Conservation (phyloP, 2,797 vertebrate genomes). For the Clarias fuscus region DNA sequence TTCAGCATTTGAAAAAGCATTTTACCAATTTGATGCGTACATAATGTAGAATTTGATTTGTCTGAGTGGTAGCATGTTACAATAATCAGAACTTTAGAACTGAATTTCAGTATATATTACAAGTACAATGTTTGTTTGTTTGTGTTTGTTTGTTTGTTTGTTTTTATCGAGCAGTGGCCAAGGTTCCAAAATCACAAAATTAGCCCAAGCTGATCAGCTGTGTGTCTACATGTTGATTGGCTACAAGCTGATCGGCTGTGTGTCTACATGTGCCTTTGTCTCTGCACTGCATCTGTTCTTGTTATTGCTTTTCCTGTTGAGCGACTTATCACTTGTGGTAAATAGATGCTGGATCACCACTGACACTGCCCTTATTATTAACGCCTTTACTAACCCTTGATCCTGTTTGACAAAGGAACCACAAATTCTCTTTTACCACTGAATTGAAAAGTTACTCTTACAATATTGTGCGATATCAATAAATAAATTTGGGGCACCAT, state of each 20-base stretch:
- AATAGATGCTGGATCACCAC: constrained; percentile 64
- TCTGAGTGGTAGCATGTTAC: background rate
- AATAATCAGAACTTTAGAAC: background rate
- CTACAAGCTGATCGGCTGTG: constrained; percentile 19
- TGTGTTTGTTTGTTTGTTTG: constrained; percentile 50
- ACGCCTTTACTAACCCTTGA: constrained; percentile 19
- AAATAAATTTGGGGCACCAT: background rate
- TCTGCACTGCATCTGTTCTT: constrained; percentile 59
- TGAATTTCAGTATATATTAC: background rate
- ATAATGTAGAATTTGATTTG: background rate
- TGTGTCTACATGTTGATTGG: constrained; percentile 30
- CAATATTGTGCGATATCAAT: background rate
- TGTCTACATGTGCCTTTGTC: constrained; percentile 64
- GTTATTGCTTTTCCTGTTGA: constrained; percentile 61
- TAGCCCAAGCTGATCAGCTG: constrained; percentile 69
- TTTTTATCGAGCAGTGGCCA: constrained; percentile 68
- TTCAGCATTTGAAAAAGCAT: background rate
- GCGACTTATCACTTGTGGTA: constrained; percentile 59
- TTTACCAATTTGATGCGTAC: background rate
- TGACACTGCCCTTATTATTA: constrained; percentile 57
- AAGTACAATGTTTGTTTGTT: background rate
- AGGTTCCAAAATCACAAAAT: constrained; percentile 74
- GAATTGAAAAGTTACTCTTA: background rate
- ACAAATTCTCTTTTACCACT: background rate
- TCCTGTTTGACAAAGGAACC: background rate